Evolutionary conservation across 2,888 invertebrate genomes (phyloP).

Genomic region (Pomacea canaliculata): DNA sequence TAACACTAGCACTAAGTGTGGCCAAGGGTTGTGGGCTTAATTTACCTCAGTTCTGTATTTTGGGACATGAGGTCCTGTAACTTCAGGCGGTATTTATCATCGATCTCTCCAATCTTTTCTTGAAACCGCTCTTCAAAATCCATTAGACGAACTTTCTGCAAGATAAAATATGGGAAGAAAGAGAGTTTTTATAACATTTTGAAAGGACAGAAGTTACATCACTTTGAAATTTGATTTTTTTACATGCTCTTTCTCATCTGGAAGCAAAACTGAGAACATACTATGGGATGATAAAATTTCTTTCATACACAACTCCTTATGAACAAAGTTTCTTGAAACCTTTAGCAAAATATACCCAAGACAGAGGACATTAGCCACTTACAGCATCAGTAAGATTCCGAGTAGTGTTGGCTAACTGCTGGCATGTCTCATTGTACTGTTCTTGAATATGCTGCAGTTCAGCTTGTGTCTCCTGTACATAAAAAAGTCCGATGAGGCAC

Average conservation of each 20-base stretch:
- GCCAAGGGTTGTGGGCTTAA: not conserved
- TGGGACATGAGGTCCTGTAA: slow-evolving; percentile 63
- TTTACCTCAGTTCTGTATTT: slow-evolving; percentile 65
- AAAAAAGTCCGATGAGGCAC: not conserved
- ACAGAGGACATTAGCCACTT: slow-evolving; percentile 32
- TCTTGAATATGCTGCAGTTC: slow-evolving; percentile 47
- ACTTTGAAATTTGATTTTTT: too few relatives aligned
- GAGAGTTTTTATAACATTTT: too few relatives aligned
- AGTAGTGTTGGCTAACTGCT: slow-evolving; percentile 53
- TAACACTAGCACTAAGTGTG: too few relatives aligned
- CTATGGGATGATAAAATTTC: too few relatives aligned
- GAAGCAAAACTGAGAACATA: too few relatives aligned
- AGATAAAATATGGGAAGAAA: not conserved
- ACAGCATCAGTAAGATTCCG: slow-evolving; percentile 61
- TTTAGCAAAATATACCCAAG: not conserved
- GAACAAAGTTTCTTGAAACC: too few relatives aligned
- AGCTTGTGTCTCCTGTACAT: slow-evolving; percentile 51
- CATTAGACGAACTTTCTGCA: slow-evolving; percentile 63
- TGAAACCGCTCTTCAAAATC: slow-evolving; percentile 65
- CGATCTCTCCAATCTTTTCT: slow-evolving; percentile 62
- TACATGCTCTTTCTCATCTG: too few relatives aligned
- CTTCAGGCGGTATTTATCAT: slow-evolving; percentile 62
- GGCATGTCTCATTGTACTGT: slow-evolving; percentile 54
- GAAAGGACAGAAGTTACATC: too few relatives aligned
- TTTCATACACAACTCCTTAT: too few relatives aligned